Evolutionary conservation across 2,888 invertebrate species (phyloP), one percentile per base, ranked within the genome.

Genomic region (Oithona nana): DNA sequence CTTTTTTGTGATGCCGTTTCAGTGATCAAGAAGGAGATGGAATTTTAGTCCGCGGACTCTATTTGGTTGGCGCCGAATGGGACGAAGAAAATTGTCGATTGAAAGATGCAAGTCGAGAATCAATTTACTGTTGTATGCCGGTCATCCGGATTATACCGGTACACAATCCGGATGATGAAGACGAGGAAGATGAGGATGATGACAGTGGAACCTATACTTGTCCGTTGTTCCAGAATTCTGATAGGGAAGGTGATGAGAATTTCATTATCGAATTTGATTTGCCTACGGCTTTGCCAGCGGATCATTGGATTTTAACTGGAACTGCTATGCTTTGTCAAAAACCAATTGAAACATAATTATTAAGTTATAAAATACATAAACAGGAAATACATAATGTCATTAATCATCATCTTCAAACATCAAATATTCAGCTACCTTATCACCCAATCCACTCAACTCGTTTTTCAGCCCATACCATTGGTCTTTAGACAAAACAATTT

Each of bases 21-120:
- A 39, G 39, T 59, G 49, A 61, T 20, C n/a, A 28, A 24, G 30
- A 24, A 3, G 39, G 30, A 57, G 22, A 20, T 24, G 61, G 61
- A 8, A 55, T 55, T 3, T 39, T 55, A 8, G 39, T 61, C 2
- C 24, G 26, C 24, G 61, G 29, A 8, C 55, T 61, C 20, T 61
- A 55, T 29, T 55, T 61, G 28, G 61, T 55, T 30, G 61, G 61
- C n/a, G 61, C 61, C 1, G 16, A 22, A n/a, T 61, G 61, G 61
- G 54, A 61, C 28, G 1, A 4, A 1, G 55, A 55, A 28, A 52
- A 31, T 8, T 24, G 24, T 26, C 20, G 4, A 11, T 26, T 61
- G 20, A 30, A 20, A 11, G 61, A 61, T n/a, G 39, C 61, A 13
- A 26, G 24, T 56, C 54, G 54, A 16, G 30, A 61, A 24, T 20